Base-by-base conservation (phyloP, 1,140 invertebrate species). In the Condylostylus longicornis region DNA sequence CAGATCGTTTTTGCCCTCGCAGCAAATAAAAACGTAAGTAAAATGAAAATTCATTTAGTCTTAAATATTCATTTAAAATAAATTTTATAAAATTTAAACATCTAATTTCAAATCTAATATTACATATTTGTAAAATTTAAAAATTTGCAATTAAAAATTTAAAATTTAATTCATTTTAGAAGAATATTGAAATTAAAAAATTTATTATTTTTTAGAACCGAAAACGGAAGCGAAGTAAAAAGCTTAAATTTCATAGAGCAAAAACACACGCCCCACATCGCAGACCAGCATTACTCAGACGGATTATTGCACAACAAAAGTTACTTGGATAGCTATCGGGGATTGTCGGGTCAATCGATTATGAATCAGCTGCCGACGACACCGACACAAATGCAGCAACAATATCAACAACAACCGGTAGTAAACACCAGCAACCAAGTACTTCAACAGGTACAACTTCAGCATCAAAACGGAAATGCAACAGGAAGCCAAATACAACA, bases 191-290 rank as follows among this genome's bases (percentile, higher is more conserved):
- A 15, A 22, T 38, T 9, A 5, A 17, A 17, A 38, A 23, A 28
- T 34, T 39, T 31, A 31, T 30, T 7, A 33, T 41, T 34, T 21
- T 28, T 58, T 53, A 42, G 58, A 63, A 67, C 40, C 38, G 33
- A 43, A 58, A 81, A 74, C 78, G 78, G 76, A 71, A 75, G 64
- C 65, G 75, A 75, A 74, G 71, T 65, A 73, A 74, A 61, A n/a
- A n/a, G n/a, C 68, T 74, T 63, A 76, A 78, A 63, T 82, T 82
- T 67, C 71, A 80, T 64, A 70, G 77, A 69, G 72, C 76, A 70
- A 83, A 82, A 65, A 69, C 79, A 59, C 79, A 82, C 64, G 72
- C 70, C 54, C 71, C 74, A 64, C 68, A 61, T 42, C 46, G 58
- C 23, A 46, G 57, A 54, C 58, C 58, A 45, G 53, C 53, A 36